Evolutionary conservation across 37 sponge, comb jelly and placozoan genomes (phyloP).

Genomic region (Spongia lamella): DNA sequence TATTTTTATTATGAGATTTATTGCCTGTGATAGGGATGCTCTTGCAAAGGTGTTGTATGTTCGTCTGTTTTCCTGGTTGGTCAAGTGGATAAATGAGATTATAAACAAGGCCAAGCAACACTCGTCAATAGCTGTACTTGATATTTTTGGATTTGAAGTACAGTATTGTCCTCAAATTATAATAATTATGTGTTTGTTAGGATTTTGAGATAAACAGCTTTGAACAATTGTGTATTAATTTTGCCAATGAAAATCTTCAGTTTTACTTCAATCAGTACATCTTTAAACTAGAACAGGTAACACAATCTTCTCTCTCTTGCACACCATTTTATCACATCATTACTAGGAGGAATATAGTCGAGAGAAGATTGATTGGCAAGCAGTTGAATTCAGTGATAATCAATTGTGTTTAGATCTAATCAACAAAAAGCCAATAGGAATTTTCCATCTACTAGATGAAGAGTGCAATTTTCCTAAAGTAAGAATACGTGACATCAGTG

Average conservation of each 20-base stretch:
- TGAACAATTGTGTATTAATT: slow-evolving; percentile 29
- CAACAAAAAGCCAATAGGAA: slow-evolving; percentile 70
- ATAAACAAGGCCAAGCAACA: slow-evolving; percentile 10
- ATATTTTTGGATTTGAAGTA: slow-evolving; percentile 92
- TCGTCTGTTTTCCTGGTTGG: slow-evolving; percentile 76
- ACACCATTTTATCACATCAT: background rate
- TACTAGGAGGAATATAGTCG: slow-evolving; percentile 50
- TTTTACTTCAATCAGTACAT: slow-evolving; percentile 92
- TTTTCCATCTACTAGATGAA: slow-evolving; percentile 81
- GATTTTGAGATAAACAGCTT: slow-evolving; percentile 39
- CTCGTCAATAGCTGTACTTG: slow-evolving; percentile 81
- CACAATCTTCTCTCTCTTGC: background rate
- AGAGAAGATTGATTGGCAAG: slow-evolving; percentile 75
- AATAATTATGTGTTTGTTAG: slow-evolving; percentile 5
- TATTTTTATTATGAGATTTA: too few species aligned
- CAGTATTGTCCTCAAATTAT: background rate
- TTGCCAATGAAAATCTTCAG: slow-evolving; percentile 63
- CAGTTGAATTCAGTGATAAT: slow-evolving; percentile 76
- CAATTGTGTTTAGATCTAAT: slow-evolving; percentile 80
- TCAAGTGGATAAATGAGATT: slow-evolving; percentile 59
- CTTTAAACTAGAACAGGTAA: slow-evolving; percentile 81
- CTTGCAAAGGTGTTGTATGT: slow-evolving; percentile 82
- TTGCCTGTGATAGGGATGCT: slow-evolving; percentile 64
- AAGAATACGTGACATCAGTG: too few species aligned
- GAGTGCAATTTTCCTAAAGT: slow-evolving; percentile 90